phyloP scores from a whole-genome alignment of 2,888 invertebrate species.

The Hoplodrina blanda region DNA sequence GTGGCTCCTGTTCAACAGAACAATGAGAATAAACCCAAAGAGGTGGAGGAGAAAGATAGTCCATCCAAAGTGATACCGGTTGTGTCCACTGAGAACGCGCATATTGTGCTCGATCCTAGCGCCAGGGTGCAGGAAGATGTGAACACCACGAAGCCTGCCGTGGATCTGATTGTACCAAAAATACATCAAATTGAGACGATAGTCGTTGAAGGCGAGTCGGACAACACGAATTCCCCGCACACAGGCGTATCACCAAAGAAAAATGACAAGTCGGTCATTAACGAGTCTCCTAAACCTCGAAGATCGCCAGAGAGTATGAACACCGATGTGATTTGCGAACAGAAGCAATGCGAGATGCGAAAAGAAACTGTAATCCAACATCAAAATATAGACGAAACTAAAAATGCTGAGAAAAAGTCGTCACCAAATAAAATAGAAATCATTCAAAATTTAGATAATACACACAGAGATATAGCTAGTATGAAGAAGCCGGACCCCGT shows the following conservation, averaged over 20 bases:
- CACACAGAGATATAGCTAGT: slow-evolving; percentile 77
- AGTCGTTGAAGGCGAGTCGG: slow-evolving; percentile 85
- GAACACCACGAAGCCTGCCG: slow-evolving; percentile 71
- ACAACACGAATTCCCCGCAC: slow-evolving; percentile 76
- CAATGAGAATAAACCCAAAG: slow-evolving; percentile 80
- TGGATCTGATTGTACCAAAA: slow-evolving; percentile 81
- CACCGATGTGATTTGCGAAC: slow-evolving; percentile 72
- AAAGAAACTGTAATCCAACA: slow-evolving; percentile 88
- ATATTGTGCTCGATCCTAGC: slow-evolving; percentile 85
- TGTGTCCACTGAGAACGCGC: slow-evolving; percentile 84
- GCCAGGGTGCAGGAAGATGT: slow-evolving; percentile 76
- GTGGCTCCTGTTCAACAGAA: slow-evolving; percentile 75
- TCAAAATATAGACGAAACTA: slow-evolving; percentile 81
- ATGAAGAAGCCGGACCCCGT: slow-evolving; percentile 80
- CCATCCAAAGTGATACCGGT: slow-evolving; percentile 85
- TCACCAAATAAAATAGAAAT: slow-evolving; percentile 86
- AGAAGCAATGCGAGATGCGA: slow-evolving; percentile 81
- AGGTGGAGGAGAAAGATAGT: slow-evolving; percentile 82
- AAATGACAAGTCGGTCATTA: slow-evolving; percentile 78
- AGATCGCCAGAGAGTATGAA: slow-evolving; percentile 78
- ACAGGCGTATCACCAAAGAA: slow-evolving; percentile 78
- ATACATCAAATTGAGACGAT: slow-evolving; percentile 84
- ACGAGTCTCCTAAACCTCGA: slow-evolving; percentile 79
- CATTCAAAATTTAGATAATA: slow-evolving; percentile 80
- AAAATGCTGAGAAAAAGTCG: slow-evolving; percentile 80